Evolutionary conservation across 2,113 vertebrate species (phyloP).

Genomic region (Marmota monax): DNA sequence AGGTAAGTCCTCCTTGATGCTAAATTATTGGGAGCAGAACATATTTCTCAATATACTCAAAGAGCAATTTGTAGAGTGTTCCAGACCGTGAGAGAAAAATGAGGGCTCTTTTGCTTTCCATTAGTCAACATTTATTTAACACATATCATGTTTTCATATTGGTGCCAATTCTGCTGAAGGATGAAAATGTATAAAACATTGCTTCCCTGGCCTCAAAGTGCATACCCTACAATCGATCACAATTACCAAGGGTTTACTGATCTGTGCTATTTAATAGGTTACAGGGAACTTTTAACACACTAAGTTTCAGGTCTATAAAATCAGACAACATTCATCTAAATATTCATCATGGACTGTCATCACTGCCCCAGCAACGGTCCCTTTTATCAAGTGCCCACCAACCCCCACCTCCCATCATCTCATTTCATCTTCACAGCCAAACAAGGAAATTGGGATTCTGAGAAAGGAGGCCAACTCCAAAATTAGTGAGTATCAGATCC

Average conservation of each 20-base stretch:
- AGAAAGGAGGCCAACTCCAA: background rate
- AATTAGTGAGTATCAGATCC: background rate
- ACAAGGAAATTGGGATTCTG: background rate
- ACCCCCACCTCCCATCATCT: background rate
- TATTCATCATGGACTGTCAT: background rate
- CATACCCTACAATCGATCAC: background rate
- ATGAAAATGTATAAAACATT: background rate
- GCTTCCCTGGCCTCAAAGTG: background rate
- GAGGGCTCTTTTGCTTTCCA: slow-evolving; percentile 32
- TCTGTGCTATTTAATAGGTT: background rate
- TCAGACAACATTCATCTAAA: background rate
- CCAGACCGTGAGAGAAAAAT: slow-evolving; percentile 6
- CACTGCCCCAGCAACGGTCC: fast-evolving
- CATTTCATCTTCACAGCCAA: background rate
- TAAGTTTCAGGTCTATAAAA: background rate
- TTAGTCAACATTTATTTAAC: background rate
- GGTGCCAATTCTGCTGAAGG: background rate
- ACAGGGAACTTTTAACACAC: background rate
- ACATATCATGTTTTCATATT: background rate
- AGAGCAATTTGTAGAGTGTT: background rate
- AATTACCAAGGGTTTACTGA: background rate
- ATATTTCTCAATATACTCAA: background rate
- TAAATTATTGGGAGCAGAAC: background rate
- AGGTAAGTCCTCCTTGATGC: background rate
- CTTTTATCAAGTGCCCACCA: background rate